Conservation (phyloP, 2,113 vertebrate genomes). For the Pavo muticus region DNA sequence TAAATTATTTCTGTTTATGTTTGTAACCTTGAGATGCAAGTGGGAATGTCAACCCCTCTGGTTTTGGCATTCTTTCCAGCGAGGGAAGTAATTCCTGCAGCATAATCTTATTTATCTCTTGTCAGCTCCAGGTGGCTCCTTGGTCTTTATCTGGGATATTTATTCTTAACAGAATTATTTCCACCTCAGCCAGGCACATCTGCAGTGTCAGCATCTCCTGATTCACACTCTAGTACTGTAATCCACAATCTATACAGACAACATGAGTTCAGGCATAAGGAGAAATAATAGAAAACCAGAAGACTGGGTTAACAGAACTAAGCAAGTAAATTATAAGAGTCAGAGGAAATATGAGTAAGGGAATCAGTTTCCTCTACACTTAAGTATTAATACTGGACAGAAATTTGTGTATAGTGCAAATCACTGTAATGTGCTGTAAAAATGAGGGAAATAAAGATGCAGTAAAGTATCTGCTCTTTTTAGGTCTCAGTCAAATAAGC, state of each 20-base stretch:
- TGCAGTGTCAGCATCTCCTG: constrained; percentile 47
- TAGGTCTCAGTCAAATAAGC: neutral
- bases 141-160: constrained; percentile 40
- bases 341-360: neutral
- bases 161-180: constrained; percentile 57
- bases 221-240: neutral
- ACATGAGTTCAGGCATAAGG: neutral
- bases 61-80: constrained; percentile 38
- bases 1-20: constrained; percentile 40
- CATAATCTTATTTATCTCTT: constrained; percentile 56
- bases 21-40: constrained; percentile 57
- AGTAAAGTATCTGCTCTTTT: neutral
- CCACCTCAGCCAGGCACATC: neutral
- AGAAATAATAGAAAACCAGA: neutral
- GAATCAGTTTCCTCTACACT: neutral
- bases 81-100: constrained; percentile 16
- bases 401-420: neutral
- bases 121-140: constrained; percentile 37
- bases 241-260: neutral
- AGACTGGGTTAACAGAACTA: neutral
- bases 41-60: neutral
- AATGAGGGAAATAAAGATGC: neutral
- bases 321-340: neutral
- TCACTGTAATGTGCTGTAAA: neutral
- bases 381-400: neutral